A percentile compares a stretch with the other conserved stretches of the same genome.
phyloP scores from a whole-genome alignment of 2,888 invertebrate genomes.

The Linyphia triangularis region DNA sequence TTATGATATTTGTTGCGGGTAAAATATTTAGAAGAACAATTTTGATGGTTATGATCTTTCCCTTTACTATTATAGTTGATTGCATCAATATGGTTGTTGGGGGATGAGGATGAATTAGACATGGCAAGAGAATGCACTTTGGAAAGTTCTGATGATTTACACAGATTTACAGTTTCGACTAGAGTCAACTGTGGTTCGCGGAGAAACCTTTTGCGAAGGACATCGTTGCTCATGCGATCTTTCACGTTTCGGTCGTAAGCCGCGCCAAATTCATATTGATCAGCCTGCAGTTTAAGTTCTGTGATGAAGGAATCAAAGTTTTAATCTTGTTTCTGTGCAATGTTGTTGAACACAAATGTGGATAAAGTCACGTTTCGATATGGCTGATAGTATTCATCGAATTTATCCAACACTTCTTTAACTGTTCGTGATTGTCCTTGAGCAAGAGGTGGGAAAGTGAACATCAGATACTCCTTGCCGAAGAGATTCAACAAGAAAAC shows the following conservation, averaged over 20 bases:
- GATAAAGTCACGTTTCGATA: neutral
- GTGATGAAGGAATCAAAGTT: constrained; percentile 16
- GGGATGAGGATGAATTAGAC: neutral
- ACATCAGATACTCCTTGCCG: neutral
- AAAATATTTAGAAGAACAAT: neutral
- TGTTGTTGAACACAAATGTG: neutral
- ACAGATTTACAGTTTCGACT: neutral
- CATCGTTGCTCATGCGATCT: neutral
- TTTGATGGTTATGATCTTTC: neutral
- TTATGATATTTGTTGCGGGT: neutral
- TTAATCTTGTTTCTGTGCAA: neutral
- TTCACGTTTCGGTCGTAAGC: neutral
- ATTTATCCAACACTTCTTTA: neutral
- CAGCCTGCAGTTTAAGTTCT: constrained; percentile 7
- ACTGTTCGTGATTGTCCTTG: neutral
- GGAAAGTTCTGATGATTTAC: neutral
- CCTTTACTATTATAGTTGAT: neutral
- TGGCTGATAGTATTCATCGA: neutral
- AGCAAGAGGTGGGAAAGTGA: neutral
- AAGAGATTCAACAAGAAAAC: neutral
- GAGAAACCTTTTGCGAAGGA: neutral
- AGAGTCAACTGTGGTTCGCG: neutral
- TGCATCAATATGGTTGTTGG: neutral
- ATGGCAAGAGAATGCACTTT: neutral
- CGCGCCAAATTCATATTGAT: constrained; percentile 18